These are phyloP conservation scores for Gymnoscopelus microlampas DNA, from an alignment of 2,797 vertebrate genomes.

Conservation along the genomic window DNA sequence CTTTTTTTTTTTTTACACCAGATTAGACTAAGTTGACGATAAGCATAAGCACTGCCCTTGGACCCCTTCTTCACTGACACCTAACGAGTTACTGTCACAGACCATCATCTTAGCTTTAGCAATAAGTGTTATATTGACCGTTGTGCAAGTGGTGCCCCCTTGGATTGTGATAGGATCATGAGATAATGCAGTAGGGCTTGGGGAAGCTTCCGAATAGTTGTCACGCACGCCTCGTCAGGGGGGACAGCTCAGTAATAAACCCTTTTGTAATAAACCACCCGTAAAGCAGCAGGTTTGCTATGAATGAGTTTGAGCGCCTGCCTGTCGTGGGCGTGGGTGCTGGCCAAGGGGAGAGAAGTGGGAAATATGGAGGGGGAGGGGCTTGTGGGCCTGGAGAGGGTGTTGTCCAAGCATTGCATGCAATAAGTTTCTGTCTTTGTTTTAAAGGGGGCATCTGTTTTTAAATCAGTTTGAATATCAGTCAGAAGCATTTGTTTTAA, in stretches of 20 bases:
- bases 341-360: conserved; percentile 35
- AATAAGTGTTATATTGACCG: neutral
- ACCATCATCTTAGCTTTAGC: neutral
- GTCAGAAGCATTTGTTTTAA: conserved; percentile 27
- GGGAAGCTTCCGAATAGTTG: conserved; percentile 28
- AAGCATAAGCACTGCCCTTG: conserved; percentile 77
- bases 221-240: conserved; percentile 76
- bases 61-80: conserved; percentile 34
- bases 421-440: conserved; percentile 61
- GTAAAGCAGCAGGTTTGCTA: conserved; percentile 87
- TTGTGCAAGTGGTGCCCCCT: conserved; percentile 38
- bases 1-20: conserved; percentile 72
- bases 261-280: conserved; percentile 88
- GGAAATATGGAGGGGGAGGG: neutral
- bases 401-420: conserved; percentile 64
- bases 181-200: conserved; percentile 8
- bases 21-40: conserved; percentile 66
- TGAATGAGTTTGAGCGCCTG: conserved; percentile 85
- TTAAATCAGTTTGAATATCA: conserved; percentile 37
- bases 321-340: conserved; percentile 78
- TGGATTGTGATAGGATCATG: conserved; percentile 8
- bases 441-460: conserved; percentile 36
- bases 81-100: conserved; percentile 13
- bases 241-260: conserved; percentile 73
- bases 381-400: conserved; percentile 11